Percentiles rank a stretch among this genome's conserved stretches.
Evolutionary conservation across 1,140 invertebrate species (phyloP).

Genomic region (Dendroctonus ponderosae): DNA sequence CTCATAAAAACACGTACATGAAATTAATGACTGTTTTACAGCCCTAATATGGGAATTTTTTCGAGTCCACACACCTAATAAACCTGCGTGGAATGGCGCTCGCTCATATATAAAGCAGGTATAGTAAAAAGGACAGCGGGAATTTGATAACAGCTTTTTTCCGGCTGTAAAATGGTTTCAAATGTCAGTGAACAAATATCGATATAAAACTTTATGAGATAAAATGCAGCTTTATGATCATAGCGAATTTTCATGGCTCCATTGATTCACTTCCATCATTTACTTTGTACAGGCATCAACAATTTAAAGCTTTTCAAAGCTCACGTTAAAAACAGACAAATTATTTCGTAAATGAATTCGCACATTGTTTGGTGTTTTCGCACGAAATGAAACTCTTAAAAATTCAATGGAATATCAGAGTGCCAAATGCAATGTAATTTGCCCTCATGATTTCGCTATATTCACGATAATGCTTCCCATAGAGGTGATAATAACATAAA

Average conservation of each 20-base stretch:
- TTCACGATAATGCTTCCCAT: conserved; percentile 4
- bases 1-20: conserved; percentile 8
- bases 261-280: too few species aligned
- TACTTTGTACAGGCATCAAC: too few species aligned
- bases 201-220: too few species aligned
- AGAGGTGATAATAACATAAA: conserved; percentile 1
- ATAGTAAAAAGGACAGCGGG: background rate
- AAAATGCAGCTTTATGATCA: too few species aligned
- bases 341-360: too few species aligned
- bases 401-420: background rate
- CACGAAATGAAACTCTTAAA: too few species aligned
- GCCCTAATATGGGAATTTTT: conserved; percentile 9
- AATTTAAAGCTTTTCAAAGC: too few species aligned
- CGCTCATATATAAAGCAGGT: conserved; percentile 5
- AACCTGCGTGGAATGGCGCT: conserved; percentile 1
- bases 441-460: background rate
- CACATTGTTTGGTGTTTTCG: too few species aligned
- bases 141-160: background rate
- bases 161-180: background rate
- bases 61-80: conserved; percentile 5
- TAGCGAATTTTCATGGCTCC: too few species aligned
- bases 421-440: background rate
- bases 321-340: too few species aligned
- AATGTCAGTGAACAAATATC: too few species aligned
- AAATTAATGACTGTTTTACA: conserved; percentile 10